Base-by-base conservation (phyloP, 2,888 invertebrate genomes). In the Melipona beecheii region DNA sequence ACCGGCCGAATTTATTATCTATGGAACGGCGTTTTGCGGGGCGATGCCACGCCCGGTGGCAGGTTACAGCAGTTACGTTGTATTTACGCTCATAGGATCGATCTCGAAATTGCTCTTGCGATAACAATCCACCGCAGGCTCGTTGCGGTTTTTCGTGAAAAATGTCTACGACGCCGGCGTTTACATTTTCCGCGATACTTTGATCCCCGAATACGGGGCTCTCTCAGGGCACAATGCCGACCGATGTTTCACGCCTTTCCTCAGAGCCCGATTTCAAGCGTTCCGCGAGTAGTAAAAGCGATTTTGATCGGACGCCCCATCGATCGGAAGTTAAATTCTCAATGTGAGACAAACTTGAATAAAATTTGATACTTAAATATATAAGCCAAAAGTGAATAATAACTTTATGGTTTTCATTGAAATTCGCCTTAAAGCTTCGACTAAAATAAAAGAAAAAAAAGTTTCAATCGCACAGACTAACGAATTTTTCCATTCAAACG, bases 321-420 rank as follows among this genome's bases (percentile, higher is more conserved):
- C 56, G 52, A n/a, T 19, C 56, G 36, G 11, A 36, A 15, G 49
- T 71, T 58, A 71, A 71, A 71, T 60, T 60, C 58, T 49, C 19
- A 11, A 19, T n/a, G 17, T 31, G 21, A 62, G 19, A 11, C 31
- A 31, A 62, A 62, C 62, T 62, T 27, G 62, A 19, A 62, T 62
- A 62, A 64, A 64, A 31, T 31, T 31, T 13, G 27, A 64, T 4
- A 27, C 21, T 27, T 21, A n/a, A 50, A n/a, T n/a, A n/a, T n/a
- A n/a, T n/a, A 62, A 49, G 60, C 17, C 15, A 62, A 64, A 31
- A 13, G 36, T 64, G 64, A 74, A 74, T 64, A 64, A 74, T 74
- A 74, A 74, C 43, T 36, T 36, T 13, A 19, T 36, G 21, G n/a
- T 64, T 27, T 27, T 24, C 54, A 65, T 65, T 21, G 65, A 54